These are phyloP conservation scores for Passer montanus DNA, from an alignment of 2,113 vertebrate species.

Conservation along the genomic window DNA sequence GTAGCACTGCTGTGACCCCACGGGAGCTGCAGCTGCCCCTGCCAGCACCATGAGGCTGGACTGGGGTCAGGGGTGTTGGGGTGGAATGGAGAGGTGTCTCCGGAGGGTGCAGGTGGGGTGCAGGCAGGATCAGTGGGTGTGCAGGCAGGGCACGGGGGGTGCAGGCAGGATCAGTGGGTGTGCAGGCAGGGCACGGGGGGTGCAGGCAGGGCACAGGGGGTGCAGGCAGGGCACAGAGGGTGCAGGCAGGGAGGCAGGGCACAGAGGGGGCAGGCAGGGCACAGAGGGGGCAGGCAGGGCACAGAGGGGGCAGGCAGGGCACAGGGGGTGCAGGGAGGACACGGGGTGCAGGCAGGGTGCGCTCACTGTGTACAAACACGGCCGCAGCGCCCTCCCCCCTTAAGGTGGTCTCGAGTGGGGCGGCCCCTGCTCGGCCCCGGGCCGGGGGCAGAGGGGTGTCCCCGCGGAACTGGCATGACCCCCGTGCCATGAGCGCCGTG, in stretches of 20 bases:
- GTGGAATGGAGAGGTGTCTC: too few species aligned
- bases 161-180: too few species aligned
- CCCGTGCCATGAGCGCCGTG: fast-evolving
- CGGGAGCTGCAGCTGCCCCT: neutral
- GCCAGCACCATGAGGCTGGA: fast-evolving
- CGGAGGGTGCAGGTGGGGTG: neutral
- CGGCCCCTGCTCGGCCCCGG: neutral
- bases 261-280: too few species aligned
- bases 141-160: too few species aligned
- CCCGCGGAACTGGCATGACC: fast-evolving
- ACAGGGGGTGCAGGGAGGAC: too few species aligned
- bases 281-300: too few species aligned
- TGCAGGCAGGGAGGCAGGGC: too few species aligned
- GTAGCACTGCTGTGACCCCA: neutral
- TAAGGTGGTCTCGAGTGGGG: conserved; percentile 72
- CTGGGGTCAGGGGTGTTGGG: fast-evolving
- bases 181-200: too few species aligned
- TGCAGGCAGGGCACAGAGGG: too few species aligned
- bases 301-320: too few species aligned
- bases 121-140: too few species aligned
- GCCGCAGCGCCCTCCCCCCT: neutral
- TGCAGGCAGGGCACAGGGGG: too few species aligned
- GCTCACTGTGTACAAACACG: conserved; percentile 75
- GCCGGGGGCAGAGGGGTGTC: fast-evolving
- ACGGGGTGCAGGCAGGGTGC: neutral